Conservation (phyloP, 2,797 vertebrate genomes). For the Propithecus deckenii region DNA sequence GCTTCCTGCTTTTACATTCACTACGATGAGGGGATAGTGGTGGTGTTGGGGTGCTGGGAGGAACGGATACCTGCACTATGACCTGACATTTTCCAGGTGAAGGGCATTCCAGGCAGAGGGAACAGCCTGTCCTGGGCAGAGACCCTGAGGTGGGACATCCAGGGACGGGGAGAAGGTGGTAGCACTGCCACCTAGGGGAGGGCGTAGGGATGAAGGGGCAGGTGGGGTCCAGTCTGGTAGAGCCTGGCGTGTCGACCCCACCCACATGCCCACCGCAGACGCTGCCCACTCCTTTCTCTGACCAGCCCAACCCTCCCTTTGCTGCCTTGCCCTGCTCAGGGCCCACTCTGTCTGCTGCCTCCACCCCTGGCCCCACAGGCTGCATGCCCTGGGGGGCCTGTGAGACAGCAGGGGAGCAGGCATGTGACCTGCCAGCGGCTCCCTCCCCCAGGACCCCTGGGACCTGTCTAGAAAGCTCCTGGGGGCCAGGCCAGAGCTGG, state of each 20-base stretch:
- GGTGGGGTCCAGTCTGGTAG: background rate
- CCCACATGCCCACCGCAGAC: background rate
- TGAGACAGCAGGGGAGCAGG: background rate
- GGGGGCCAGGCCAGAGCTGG: background rate
- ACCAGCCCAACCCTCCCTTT: background rate
- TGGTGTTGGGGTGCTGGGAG: background rate
- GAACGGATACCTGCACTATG: background rate
- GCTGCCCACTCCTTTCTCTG: background rate
- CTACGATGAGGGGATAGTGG: background rate
- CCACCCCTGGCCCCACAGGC: background rate
- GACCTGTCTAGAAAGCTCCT: background rate
- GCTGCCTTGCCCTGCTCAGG: background rate
- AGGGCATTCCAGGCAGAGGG: background rate
- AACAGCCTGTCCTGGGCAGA: background rate
- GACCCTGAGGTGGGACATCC: background rate
- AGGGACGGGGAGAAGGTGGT: background rate
- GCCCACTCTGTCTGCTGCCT: background rate
- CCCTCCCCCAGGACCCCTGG: background rate
- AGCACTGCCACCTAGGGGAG: background rate
- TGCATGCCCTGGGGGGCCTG: background rate
- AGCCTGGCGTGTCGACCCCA: background rate
- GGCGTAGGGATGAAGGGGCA: background rate
- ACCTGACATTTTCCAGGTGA: background rate
- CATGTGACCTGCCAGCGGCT: background rate
- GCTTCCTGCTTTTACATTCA: background rate